Evolutionary conservation across 1,140 invertebrate genomes (phyloP).

Genomic region (Drosophila nigromelanica): DNA sequence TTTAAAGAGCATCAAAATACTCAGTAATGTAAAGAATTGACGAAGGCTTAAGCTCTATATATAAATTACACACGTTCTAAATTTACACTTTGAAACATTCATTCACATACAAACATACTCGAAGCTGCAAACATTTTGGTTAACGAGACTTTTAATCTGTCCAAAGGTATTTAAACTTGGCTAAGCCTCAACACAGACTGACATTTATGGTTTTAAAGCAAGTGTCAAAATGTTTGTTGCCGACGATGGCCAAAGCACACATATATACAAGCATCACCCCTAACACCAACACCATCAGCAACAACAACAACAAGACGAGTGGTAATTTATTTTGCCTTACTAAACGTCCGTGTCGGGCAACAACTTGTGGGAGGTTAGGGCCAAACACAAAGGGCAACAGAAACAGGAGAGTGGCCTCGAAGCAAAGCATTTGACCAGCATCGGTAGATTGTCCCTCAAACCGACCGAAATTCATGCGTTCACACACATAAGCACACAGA

Average conservation of each 20-base stretch:
- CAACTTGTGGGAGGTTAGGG: constrained; percentile 24
- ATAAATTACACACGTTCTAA: constrained; percentile 55
- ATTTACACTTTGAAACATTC: constrained; percentile 11
- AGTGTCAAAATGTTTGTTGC: constrained; percentile 83
- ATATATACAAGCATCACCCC: constrained; percentile 7
- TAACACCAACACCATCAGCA: constrained; percentile 25
- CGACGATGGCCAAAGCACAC: constrained; percentile 52
- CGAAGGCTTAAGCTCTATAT: constrained; percentile 19
- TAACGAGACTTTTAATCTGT: constrained; percentile 83
- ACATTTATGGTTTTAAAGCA: constrained; percentile 83
- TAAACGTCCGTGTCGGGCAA: constrained; percentile 24
- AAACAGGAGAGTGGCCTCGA: constrained; percentile 20
- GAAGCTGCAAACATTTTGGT: constrained; percentile 71
- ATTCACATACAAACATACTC: constrained; percentile 1
- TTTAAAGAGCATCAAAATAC: neutral
- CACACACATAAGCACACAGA: neutral
- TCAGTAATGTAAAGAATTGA: neutral
- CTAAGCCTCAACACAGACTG: constrained; percentile 81
- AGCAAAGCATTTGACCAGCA: constrained; percentile 23
- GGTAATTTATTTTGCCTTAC: constrained; percentile 80
- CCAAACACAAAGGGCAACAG: constrained; percentile 33
- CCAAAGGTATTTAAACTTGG: constrained; percentile 83
- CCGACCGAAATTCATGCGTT: constrained; percentile 19
- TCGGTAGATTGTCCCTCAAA: constrained; percentile 26
- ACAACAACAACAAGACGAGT: constrained; percentile 55